Evolutionary conservation across 1,140 invertebrate species (phyloP), one percentile per base, ranked within the genome.

Genomic region (Hycleus phaleratus): DNA sequence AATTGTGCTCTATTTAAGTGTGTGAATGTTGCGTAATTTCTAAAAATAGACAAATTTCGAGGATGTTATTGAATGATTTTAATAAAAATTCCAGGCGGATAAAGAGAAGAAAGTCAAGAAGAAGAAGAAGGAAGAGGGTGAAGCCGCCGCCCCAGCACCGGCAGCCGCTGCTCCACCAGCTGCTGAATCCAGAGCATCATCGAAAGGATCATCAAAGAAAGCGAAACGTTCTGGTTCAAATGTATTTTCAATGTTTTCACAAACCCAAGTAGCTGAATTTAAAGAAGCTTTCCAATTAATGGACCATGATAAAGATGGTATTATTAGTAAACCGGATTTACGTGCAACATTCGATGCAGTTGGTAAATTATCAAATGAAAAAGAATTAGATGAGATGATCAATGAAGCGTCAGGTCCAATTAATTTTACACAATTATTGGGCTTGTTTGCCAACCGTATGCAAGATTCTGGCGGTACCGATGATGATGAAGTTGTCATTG

Each of bases 201-300:
- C 79, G 74, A 74, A 80, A 76, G 74, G 78, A 76, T 85, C 83
- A 56, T 87, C 83, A 51, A 83, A 81, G 71, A 85, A 85, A 78
- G 88, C 86, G 58, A 92, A 92, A 80, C 83, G 91, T 67, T 85
- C 86, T 71, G 91, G 91, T 63, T 93, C 90, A 77, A 94, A 91
- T 81, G 91, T 95, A 69, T 95, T 96, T 82, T 93, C 91, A 70
- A 91, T 93, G 86, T 96, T 96, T 84, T 87, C 88, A 57, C 91
- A 95, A 79, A 87, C 87, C 79, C 92, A 96, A 81, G 89, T 96
- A 67, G 90, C 91, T 65, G 92, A 95, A 77, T 96, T 95, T 82
- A 96, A 95, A 79, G 93, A 96, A 82, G 92, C 92, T 72, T 98
- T 98, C 87, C 87, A 91, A 76, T 86, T 98, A 73, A 98, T 98